phyloP scores from a whole-genome alignment of 2,797 vertebrate species.

The Oreonectes daqikongensis region DNA sequence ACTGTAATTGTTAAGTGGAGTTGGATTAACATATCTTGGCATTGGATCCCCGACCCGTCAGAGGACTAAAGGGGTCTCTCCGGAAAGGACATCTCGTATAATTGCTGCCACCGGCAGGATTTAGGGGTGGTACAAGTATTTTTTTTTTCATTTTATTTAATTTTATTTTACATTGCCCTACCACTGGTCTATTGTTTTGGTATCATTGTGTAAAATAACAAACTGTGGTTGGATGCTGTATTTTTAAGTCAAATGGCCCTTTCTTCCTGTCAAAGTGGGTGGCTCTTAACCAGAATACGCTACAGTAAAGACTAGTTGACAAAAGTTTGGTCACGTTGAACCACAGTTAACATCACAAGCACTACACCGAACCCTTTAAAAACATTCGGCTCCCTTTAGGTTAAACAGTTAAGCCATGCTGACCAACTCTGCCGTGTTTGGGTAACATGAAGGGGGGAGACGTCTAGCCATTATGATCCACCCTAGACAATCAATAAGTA shows the following conservation, averaged over 20 bases:
- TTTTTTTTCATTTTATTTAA: background rate
- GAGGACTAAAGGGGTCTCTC: constrained; percentile 1
- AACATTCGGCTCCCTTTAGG: constrained; percentile 26
- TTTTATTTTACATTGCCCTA: background rate
- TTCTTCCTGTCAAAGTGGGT: background rate
- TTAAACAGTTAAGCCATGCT: constrained; percentile 47
- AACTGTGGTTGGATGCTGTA: background rate
- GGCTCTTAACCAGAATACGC: background rate
- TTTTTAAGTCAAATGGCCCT: background rate
- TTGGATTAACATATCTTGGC: constrained; percentile 5
- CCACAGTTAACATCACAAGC: background rate
- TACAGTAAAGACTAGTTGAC: background rate
- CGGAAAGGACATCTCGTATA: constrained; percentile 13
- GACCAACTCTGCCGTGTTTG: constrained; percentile 50
- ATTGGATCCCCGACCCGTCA: background rate
- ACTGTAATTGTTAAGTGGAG: constrained; percentile 34
- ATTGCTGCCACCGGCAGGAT: background rate
- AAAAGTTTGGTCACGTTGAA: too few species aligned
- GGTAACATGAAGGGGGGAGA: constrained; percentile 54
- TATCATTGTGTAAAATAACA: background rate
- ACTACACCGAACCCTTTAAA: constrained; percentile 9
- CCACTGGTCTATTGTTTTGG: background rate
- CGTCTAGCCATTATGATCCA: constrained; percentile 58
- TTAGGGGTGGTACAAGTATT: background rate
- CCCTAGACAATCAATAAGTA: constrained; percentile 55